Evolutionary conservation across 2,113 vertebrate species (phyloP).

Genomic region (Mormoops blainvillei): DNA sequence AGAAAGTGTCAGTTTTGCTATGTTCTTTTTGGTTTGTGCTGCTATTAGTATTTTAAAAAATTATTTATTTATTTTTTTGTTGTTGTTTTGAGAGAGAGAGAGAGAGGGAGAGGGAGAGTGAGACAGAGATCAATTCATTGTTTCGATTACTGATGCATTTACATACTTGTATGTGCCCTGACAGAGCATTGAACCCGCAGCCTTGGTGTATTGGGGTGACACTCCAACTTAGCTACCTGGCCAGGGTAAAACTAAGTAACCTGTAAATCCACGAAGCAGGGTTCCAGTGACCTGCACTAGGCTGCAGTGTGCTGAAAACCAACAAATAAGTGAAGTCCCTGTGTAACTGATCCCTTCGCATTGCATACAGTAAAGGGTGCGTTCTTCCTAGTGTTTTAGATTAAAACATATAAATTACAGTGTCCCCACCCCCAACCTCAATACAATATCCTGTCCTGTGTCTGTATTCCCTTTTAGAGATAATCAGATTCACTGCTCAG

Average conservation of each 20-base stretch:
- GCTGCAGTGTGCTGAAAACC: not conserved
- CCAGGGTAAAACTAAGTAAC: not conserved
- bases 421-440: not conserved
- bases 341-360: not conserved
- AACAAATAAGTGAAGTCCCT: not conserved
- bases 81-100: no score
- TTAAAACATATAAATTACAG: not conserved
- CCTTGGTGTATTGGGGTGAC: no score
- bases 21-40: not conserved
- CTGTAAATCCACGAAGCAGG: not conserved
- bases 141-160: no score
- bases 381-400: not conserved
- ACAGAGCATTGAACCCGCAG: no score
- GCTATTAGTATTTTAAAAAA: not conserved
- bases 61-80: no score
- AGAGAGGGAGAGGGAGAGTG: rapidly evolving
- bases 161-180: no score
- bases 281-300: no score
- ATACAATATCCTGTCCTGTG: no score
- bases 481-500: not conserved
- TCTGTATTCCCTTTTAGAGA: not conserved
- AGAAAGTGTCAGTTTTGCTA: not conserved
- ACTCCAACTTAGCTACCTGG: no score
- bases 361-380: no score
- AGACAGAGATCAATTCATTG: no score